Base-by-base conservation (phyloP, 1,140 invertebrate species). In the Pogonognathellus flavescens region DNA sequence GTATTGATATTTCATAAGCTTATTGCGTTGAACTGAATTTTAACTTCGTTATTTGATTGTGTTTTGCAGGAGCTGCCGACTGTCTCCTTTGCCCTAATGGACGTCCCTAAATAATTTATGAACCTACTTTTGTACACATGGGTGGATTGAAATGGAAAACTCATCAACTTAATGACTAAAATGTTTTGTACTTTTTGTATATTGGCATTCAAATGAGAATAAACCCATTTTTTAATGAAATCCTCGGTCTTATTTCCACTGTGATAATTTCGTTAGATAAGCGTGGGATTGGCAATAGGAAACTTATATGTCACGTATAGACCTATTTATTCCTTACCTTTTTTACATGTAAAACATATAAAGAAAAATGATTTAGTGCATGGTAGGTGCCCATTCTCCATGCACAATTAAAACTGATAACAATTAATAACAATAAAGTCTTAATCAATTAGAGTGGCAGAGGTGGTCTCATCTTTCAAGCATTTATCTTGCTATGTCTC, bases 21-120 rank as follows among this genome's bases (percentile, higher is more conserved):
- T n/a, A n/a, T n/a, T n/a, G n/a, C n/a, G n/a, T n/a, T n/a, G n/a
- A n/a, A n/a, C n/a, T n/a, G n/a, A n/a, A n/a, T n/a, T n/a, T n/a
- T n/a, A n/a, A n/a, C n/a, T 52, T 85, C 13, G 50, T 86, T 25
- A n/a, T 22, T 13, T 84, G n/a, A 60, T 22, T 70, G 16, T 62
- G 31, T 82, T 50, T 62, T 53, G 60, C 41, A 87, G 86, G 86
- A 22, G 86, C 86, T 81, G 86, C 86, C 70, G 86, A 87, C 72
- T 87, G 86, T 81, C 86, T 87, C 8, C 70, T 87, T 10, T 86
- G 86, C 81, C 80, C 80, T 22, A 55, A 81, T 57, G 80, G 80
- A 18, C 11, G 53, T 4, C 14, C n/a, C 31, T 50, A 49, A 76
- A 49, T 76, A 49, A 76, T 14, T 72, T 72, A 49, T 41, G 31